Conservation (phyloP, 2,888 invertebrate species). For the Oconnorella tubifera region DNA sequence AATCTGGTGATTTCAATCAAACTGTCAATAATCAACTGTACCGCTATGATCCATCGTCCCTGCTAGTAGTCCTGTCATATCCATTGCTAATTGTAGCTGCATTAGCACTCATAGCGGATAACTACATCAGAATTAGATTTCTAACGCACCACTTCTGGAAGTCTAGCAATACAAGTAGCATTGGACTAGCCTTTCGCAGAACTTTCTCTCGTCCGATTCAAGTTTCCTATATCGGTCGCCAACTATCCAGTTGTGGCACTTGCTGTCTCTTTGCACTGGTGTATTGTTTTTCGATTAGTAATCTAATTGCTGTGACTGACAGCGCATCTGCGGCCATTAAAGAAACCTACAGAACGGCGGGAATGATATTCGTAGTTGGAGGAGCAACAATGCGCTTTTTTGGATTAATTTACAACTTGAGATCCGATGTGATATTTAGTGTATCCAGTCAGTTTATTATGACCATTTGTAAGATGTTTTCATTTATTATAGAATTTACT, state of each 20-base stretch:
- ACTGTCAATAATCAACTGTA: too few species aligned
- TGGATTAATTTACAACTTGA: neutral
- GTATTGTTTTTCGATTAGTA: neutral
- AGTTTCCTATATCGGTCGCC: neutral
- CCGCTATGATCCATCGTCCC: neutral
- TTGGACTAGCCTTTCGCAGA: neutral
- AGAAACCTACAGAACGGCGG: neutral
- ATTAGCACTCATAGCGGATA: neutral
- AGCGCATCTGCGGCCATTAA: neutral
- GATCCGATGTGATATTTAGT: neutral
- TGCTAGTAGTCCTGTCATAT: neutral
- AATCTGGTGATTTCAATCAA: too few species aligned
- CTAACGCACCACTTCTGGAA: neutral
- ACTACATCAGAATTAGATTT: neutral
- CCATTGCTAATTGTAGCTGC: neutral
- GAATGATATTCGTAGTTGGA: neutral
- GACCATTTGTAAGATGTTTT: neutral
- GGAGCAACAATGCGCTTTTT: neutral
- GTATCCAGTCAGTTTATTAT: neutral
- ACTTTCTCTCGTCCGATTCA: neutral
- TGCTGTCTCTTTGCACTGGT: neutral
- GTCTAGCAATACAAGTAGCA: neutral
- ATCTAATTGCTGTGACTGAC: neutral
- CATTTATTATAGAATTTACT: slow-evolving; percentile 1
- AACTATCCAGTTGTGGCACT: neutral